phyloP scores from a whole-genome alignment of 2,113 vertebrate genomes.

The Callopanchax toddi region DNA sequence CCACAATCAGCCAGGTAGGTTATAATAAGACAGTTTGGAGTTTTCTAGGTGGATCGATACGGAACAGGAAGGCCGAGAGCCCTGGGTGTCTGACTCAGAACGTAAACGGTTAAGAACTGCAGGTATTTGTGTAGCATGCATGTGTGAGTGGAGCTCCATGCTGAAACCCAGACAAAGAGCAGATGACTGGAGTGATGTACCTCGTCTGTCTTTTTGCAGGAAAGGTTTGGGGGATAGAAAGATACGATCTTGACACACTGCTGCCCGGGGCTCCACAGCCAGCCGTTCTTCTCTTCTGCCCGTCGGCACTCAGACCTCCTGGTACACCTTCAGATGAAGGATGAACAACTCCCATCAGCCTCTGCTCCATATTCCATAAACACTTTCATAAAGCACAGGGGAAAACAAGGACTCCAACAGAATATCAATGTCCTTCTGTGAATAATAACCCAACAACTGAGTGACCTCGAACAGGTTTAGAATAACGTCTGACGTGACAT shows the following conservation, averaged over 20 bases:
- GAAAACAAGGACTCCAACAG: slow-evolving; percentile 7
- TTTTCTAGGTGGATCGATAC: slow-evolving; percentile 65
- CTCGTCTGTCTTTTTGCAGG: slow-evolving; percentile 80
- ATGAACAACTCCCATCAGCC: slow-evolving; percentile 53
- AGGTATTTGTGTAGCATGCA: slow-evolving; percentile 27
- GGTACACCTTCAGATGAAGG: slow-evolving; percentile 82
- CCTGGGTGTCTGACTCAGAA: slow-evolving; percentile 36
- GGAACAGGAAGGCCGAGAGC: slow-evolving; percentile 37
- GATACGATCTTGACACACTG: slow-evolving; percentile 85
- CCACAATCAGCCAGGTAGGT: slow-evolving; percentile 42
- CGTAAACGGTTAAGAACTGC: slow-evolving; percentile 47
- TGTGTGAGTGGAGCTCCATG: slow-evolving; percentile 3
- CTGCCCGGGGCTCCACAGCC: slow-evolving; percentile 89
- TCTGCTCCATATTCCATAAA: slow-evolving; percentile 27
- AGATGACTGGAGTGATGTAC: slow-evolving; percentile 41
- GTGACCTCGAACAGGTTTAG: slow-evolving; percentile 9
- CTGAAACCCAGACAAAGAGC: slow-evolving; percentile 15
- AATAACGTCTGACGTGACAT: background rate
- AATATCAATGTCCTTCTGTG: slow-evolving; percentile 12
- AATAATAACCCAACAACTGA: slow-evolving; percentile 11
- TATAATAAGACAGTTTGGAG: slow-evolving; percentile 64
- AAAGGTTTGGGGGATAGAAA: slow-evolving; percentile 88
- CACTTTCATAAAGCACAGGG: slow-evolving; percentile 21
- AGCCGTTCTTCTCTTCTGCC: slow-evolving; percentile 85
- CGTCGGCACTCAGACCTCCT: slow-evolving; percentile 85